Percentiles rank a stretch among this genome's conserved stretches.
Conservation (phyloP, 2,113 vertebrate genomes). For the Sinocyclocheilus anophthalmus region DNA sequence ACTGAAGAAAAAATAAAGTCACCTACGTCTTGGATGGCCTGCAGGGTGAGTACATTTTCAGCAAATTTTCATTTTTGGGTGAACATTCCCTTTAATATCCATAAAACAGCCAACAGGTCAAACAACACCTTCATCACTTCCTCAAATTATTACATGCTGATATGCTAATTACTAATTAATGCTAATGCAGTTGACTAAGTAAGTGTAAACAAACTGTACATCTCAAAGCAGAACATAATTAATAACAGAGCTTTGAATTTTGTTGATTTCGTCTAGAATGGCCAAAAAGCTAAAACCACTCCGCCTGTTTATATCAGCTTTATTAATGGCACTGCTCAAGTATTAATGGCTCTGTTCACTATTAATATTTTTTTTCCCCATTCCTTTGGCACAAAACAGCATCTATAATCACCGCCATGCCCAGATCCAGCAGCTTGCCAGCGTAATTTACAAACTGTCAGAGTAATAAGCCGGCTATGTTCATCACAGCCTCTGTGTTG, state of each 20-base stretch:
- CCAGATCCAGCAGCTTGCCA: not conserved
- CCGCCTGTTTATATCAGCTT: not conserved
- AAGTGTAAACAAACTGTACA: not conserved
- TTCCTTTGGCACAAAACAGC: slow-evolving; percentile 2
- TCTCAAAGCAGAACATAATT: not conserved
- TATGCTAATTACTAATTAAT: slow-evolving; percentile 2
- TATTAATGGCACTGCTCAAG: slow-evolving; percentile 8
- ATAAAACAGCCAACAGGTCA: not conserved
- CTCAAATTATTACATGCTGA: not conserved
- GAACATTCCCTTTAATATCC: not conserved
- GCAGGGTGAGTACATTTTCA: too few relatives aligned
- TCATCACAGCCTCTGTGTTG: not conserved
- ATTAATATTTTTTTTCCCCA: not conserved
- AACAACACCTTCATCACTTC: not conserved
- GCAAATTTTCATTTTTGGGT: too few relatives aligned
- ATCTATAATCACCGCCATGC: not conserved
- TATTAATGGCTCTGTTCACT: not conserved
- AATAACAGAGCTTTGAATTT: not conserved
- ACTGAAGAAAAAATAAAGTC: too few relatives aligned
- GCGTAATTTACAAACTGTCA: not conserved
- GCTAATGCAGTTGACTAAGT: not conserved
- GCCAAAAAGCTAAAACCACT: not conserved
- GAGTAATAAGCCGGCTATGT: not conserved
- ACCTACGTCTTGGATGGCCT: too few relatives aligned
- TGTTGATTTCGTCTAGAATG: not conserved